These are phyloP conservation scores for Ephydatia muelleri DNA, from an alignment of 37 sponge, comb jelly and placozoan genomes.

Conservation along the genomic window DNA sequence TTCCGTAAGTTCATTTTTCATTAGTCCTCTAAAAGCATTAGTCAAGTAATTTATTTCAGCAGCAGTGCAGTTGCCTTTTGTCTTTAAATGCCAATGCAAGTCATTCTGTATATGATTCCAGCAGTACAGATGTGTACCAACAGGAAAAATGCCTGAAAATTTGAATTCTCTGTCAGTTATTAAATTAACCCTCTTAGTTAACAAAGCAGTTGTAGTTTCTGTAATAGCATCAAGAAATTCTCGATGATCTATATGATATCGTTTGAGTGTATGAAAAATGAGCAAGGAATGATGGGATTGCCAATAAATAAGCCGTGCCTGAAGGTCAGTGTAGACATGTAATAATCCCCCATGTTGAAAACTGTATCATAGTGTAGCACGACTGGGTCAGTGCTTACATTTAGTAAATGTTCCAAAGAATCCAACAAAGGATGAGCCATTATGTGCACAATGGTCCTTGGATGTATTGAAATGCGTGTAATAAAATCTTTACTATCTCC, in stretches of 20 bases:
- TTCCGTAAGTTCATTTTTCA: too few relatives aligned
- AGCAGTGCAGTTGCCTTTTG: not conserved
- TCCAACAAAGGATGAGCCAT: too few relatives aligned
- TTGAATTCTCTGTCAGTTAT: too few relatives aligned
- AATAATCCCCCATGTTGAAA: too few relatives aligned
- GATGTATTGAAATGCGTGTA: too few relatives aligned
- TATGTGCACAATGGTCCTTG: too few relatives aligned
- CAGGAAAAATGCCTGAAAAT: constrained; percentile 13
- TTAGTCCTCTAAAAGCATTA: constrained; percentile 6
- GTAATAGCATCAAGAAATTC: too few relatives aligned
- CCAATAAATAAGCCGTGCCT: not conserved
- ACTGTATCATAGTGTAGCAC: too few relatives aligned
- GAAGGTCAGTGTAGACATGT: too few relatives aligned
- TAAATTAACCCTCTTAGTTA: not conserved
- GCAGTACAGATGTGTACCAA: not conserved
- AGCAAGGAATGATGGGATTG: constrained; percentile 3
- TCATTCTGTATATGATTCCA: constrained; percentile 11
- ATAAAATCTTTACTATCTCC: too few relatives aligned
- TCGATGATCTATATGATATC: constrained; percentile 10
- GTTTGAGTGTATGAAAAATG: constrained; percentile 12
- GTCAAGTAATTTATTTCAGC: not conserved
- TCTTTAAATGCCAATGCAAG: constrained; percentile 1
- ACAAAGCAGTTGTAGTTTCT: constrained; percentile 8
- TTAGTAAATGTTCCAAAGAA: too few relatives aligned
- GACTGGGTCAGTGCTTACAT: too few relatives aligned